phyloP scores from a whole-genome alignment of 2,888 invertebrate species.

The Endotricha flammealis region DNA sequence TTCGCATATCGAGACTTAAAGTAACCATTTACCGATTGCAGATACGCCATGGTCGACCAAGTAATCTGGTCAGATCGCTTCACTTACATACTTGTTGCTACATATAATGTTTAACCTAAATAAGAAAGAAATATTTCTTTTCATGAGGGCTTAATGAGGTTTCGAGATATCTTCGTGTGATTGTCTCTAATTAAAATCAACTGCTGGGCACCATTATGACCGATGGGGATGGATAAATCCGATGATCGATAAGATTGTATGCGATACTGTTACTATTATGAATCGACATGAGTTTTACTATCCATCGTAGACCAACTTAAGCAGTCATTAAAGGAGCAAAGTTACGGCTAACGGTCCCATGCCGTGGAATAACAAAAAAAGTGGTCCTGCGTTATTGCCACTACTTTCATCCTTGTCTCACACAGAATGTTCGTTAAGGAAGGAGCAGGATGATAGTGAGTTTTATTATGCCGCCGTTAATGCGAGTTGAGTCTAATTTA shows the following conservation, averaged over 20 bases:
- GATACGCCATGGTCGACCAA: slow-evolving; percentile 74
- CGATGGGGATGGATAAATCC: not conserved
- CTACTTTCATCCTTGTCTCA: slow-evolving; percentile 54
- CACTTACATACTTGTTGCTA: slow-evolving; percentile 62
- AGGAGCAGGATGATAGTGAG: slow-evolving; percentile 53
- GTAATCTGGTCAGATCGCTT: slow-evolving; percentile 73
- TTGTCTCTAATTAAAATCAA: slow-evolving; percentile 23
- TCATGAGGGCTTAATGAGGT: slow-evolving; percentile 52
- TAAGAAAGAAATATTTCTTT: slow-evolving; percentile 66
- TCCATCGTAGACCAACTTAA: slow-evolving; percentile 24
- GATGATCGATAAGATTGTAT: not conserved
- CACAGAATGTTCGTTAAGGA: slow-evolving; percentile 38
- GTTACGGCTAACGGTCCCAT: slow-evolving; percentile 61
- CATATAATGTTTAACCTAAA: slow-evolving; percentile 73
- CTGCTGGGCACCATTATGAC: not conserved
- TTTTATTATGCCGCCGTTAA: slow-evolving; percentile 61
- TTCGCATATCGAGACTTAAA: slow-evolving; percentile 72
- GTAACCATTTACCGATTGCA: slow-evolving; percentile 77
- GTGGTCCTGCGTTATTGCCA: slow-evolving; percentile 51
- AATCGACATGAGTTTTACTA: slow-evolving; percentile 7
- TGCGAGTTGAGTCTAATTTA: slow-evolving; percentile 72
- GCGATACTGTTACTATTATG: slow-evolving; percentile 2
- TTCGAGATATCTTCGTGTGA: slow-evolving; percentile 22
- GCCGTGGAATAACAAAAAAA: slow-evolving; percentile 67
- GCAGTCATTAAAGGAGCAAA: slow-evolving; percentile 58